phyloP scores from a whole-genome alignment of 2,113 vertebrate genomes.

The Tragulus kanchil region DNA sequence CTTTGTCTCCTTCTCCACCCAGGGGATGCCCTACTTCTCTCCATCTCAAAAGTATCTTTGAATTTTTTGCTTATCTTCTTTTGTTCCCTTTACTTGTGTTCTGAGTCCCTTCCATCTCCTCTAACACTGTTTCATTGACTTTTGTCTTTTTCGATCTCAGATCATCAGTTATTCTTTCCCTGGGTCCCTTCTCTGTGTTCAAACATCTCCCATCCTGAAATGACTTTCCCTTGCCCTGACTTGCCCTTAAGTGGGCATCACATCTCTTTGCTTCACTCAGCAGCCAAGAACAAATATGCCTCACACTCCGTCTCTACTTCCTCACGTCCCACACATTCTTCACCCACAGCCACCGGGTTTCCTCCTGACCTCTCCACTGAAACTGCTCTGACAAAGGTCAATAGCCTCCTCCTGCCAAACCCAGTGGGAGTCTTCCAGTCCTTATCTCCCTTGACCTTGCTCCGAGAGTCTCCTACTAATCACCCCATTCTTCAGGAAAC shows the following conservation, averaged over 20 bases:
- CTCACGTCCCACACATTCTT: not conserved
- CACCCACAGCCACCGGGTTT: conserved; percentile 13
- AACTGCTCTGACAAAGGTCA: conserved; percentile 48
- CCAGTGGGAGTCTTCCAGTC: not conserved
- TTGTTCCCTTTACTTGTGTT: not conserved
- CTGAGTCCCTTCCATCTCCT: not conserved
- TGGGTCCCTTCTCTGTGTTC: not conserved
- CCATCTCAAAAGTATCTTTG: not conserved
- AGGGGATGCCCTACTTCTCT: not conserved
- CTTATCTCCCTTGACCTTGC: not conserved
- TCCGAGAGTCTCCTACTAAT: not conserved
- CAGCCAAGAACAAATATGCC: not conserved
- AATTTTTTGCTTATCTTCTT: not conserved
- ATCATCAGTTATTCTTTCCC: not conserved
- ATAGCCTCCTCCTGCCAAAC: conserved; percentile 4
- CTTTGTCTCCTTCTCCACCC: not conserved
- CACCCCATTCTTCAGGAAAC: not conserved
- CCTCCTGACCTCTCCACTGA: conserved; percentile 27
- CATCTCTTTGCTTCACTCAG: not conserved
- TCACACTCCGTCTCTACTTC: not conserved
- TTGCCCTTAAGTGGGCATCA: not conserved
- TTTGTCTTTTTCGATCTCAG: not conserved
- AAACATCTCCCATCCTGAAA: not conserved
- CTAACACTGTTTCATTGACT: too few species aligned
- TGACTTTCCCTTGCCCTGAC: not conserved